phyloP scores from a whole-genome alignment of 2,113 vertebrate genomes.

The Otocyon megalotis region DNA sequence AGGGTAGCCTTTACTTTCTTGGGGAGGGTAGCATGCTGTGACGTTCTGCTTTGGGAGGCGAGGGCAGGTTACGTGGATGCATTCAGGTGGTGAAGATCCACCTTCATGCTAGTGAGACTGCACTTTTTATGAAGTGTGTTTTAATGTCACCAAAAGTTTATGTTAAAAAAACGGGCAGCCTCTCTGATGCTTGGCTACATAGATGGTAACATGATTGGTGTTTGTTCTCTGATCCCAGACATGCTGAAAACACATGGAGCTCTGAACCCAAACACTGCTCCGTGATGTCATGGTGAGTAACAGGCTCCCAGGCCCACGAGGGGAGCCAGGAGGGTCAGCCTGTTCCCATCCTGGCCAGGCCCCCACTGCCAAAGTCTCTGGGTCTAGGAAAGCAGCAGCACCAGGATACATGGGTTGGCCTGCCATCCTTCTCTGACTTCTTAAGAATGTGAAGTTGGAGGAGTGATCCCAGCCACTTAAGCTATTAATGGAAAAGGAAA shows the following conservation, averaged over 20 bases:
- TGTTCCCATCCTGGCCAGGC: neutral
- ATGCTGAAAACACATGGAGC: neutral
- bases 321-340: neutral
- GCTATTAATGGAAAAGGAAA: conserved; percentile 49
- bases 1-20: neutral
- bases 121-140: neutral
- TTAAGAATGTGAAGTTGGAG: conserved; percentile 11
- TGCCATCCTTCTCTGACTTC: neutral
- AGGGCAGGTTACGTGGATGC: too few species aligned
- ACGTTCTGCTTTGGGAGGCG: neutral
- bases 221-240: neutral
- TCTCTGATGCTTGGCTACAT: neutral
- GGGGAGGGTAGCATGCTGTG: neutral
- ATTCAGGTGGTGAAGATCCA: neutral
- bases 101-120: fast-evolving
- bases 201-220: neutral
- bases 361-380: neutral
- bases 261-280: neutral
- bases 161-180: neutral
- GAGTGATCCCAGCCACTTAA: neutral
- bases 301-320: fast-evolving
- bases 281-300: fast-evolving
- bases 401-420: neutral
- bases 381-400: neutral
- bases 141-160: neutral